Base-by-base conservation (phyloP, 2,113 vertebrate species). In the Corydoras maculifer region DNA sequence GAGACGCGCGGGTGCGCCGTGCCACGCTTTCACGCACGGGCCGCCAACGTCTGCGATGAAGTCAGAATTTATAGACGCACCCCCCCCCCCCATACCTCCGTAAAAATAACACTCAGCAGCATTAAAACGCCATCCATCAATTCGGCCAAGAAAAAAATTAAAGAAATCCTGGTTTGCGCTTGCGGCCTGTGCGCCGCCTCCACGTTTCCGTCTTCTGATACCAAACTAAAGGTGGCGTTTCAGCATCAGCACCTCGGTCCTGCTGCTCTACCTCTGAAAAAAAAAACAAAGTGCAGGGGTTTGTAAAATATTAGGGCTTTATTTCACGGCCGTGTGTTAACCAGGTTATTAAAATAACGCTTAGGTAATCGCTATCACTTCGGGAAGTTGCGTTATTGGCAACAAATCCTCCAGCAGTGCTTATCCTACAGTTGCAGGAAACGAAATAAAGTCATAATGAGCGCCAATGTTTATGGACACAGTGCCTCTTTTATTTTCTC, bases 121-220 rank as follows among this genome's bases (percentile, higher is more conserved):
- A 98, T 99, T 98, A 98, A 99, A 98, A 97, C 93, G 91, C 94
- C 96, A 98, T 98, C 95, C 93, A 97, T 99, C 95, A 97, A 92
- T 91, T 92, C 91, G 4, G 6, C 13, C 12, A 2, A n/a, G 14
- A 10, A 4, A 55, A 10, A 57, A 57, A 57, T 57, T 57, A 57
- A n/a, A 57, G 54, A 57, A 57, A 57, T 57, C 8, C 12, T 55
- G 90, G 93, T 94, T 92, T 92, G 82, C 86, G 89, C 88, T 90
- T 91, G 82, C 90, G 88, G 75, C 84, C 89, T 89, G 88, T 89
- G 88, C 88, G 86, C 86, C 73, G 86, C 89, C 18, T 25, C 35
- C 35, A 43, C 35, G 7, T 43, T 43, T 43, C 18, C 35, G 35
- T 43, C 35, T 43, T 8, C 35, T 43, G 4, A 84, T 86, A 88